phyloP scores from a whole-genome alignment of 1,140 invertebrate species.

The Pseudomyrmex dendroicus region DNA sequence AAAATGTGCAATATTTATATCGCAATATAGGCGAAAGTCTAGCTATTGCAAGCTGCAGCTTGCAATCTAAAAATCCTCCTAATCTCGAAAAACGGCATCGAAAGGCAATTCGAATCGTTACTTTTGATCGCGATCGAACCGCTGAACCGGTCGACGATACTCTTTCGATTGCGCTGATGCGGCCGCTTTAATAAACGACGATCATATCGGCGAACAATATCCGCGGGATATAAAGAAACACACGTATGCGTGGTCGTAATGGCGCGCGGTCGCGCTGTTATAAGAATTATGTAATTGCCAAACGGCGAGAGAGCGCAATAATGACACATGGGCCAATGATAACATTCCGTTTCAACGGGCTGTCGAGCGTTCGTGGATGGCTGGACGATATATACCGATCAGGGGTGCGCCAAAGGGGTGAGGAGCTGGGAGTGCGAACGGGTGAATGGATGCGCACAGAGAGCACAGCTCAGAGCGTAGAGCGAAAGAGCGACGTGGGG shows the following conservation, averaged over 20 bases:
- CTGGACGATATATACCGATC: constrained; percentile 32
- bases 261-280: constrained; percentile 25
- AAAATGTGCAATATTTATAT: too few species aligned
- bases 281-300: constrained; percentile 80
- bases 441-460: not conserved
- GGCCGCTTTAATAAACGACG: constrained; percentile 62
- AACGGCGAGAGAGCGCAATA: constrained; percentile 72
- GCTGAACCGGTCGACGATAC: constrained; percentile 17
- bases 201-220: constrained; percentile 53
- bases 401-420: constrained; percentile 23
- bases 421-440: constrained; percentile 28
- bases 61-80: not conserved
- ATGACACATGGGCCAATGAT: constrained; percentile 80
- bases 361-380: constrained; percentile 49
- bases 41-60: not conserved
- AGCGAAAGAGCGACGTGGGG: constrained; percentile 57
- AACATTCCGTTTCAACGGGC: constrained; percentile 78
- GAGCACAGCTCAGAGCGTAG: constrained; percentile 1
- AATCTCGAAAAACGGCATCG: constrained; percentile 25
- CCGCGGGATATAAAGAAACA: constrained; percentile 62
- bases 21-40: too few species aligned
- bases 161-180: constrained; percentile 41
- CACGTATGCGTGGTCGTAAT: constrained; percentile 38
- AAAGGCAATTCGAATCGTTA: constrained; percentile 34
- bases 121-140: constrained; percentile 39